Conservation (phyloP, 37 sponge, comb jelly and placozoan genomes). For the Theonella swinhoei region DNA sequence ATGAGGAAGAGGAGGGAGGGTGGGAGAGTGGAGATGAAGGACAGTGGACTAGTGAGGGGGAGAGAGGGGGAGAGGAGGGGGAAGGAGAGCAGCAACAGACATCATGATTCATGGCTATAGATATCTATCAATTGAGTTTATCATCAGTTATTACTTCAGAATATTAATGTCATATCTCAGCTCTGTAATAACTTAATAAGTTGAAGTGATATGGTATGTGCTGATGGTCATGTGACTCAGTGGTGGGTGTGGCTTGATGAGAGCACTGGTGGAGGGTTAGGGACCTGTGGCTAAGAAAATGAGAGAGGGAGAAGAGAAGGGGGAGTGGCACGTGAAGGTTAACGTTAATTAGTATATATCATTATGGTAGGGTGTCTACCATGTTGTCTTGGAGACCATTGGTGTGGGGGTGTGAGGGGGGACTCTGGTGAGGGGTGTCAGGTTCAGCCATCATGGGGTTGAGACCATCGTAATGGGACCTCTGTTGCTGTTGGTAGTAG, state of each 20-base stretch:
- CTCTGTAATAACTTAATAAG: not conserved
- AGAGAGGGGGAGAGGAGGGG: not conserved
- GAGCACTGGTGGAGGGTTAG: not conserved
- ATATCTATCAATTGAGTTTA: not conserved
- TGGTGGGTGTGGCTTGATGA: not conserved
- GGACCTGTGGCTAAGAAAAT: not conserved
- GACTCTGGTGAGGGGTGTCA: not conserved
- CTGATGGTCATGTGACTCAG: not conserved
- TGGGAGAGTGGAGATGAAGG: conserved; percentile 2
- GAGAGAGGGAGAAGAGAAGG: no score
- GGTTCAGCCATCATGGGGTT: not conserved
- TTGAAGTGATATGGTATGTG: no score
- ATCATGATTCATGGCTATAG: no score
- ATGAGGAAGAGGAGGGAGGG: conserved; percentile 21
- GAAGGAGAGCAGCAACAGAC: not conserved
- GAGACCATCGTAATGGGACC: not conserved
- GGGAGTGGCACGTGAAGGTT: no score
- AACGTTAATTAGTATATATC: no score
- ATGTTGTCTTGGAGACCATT: not conserved
- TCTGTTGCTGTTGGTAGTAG: not conserved
- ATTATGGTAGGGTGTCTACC: no score
- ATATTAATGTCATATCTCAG: not conserved
- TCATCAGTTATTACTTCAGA: not conserved
- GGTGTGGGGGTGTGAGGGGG: not conserved
- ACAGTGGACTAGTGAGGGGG: not conserved